These are phyloP conservation scores for Pristiophorus japonicus DNA, from an alignment of 2,113 vertebrate species.

Conservation along the genomic window DNA sequence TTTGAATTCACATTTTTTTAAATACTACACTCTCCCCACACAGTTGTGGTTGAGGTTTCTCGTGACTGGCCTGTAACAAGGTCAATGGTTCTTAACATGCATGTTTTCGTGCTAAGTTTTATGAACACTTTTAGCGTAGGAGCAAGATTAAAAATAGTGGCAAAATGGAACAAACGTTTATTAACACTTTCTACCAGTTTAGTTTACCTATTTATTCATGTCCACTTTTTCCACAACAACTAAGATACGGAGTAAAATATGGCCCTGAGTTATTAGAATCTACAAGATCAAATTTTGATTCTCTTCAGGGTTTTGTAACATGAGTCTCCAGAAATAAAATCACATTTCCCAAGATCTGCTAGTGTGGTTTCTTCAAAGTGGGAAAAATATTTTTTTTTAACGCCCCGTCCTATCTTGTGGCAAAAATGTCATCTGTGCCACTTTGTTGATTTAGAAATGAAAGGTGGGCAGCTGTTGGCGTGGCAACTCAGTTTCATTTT, in stretches of 20 bases:
- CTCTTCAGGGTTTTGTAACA: not conserved
- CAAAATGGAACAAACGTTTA: not conserved
- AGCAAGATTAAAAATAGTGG: not conserved
- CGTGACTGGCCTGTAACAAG: not conserved
- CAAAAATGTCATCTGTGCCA: slow-evolving; percentile 57
- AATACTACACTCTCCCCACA: not conserved
- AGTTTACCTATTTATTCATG: not conserved
- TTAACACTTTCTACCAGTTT: not conserved
- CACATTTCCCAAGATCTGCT: not conserved
- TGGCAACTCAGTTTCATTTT: slow-evolving; percentile 80
- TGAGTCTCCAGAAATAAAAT: not conserved
- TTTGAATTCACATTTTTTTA: not conserved
- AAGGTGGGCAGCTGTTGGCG: slow-evolving; percentile 65
- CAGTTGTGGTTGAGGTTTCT: not conserved
- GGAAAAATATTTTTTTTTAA: not conserved
- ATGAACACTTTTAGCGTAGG: not conserved
- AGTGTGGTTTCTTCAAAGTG: slow-evolving; percentile 22
- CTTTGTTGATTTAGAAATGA: slow-evolving; percentile 60
- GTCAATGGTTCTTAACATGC: not conserved
- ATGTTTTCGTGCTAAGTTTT: not conserved
- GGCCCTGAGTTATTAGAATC: not conserved
- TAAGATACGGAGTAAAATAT: not conserved
- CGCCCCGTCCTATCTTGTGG: slow-evolving; percentile 39
- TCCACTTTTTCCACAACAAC: not conserved
- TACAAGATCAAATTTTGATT: not conserved